Evolutionary conservation across 1,140 invertebrate species (phyloP).

Genomic region (Penaeus chinensis): DNA sequence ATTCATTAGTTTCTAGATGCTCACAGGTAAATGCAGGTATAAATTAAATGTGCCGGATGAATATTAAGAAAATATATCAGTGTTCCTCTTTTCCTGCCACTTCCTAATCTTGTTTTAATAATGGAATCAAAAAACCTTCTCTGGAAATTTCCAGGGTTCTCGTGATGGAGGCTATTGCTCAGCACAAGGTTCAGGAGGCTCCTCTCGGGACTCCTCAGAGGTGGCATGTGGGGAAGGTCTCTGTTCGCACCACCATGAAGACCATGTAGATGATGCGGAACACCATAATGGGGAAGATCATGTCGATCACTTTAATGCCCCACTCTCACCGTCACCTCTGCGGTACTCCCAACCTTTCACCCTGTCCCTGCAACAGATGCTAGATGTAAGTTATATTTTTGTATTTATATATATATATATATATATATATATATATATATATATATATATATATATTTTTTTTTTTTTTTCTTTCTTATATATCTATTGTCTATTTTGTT

Average conservation of each 20-base stretch:
- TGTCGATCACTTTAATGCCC: conserved; percentile 25
- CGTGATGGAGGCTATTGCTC: conserved; percentile 59
- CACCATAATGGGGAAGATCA: conserved; percentile 11
- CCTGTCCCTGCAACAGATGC: conserved; percentile 67
- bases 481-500: no score
- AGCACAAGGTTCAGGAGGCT: conserved; percentile 76
- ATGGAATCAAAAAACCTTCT: not conserved
- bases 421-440: not conserved
- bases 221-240: conserved; percentile 62
- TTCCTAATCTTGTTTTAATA: no score
- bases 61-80: no score
- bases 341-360: conserved; percentile 37
- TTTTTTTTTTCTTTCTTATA: no score
- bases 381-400: conserved; percentile 65
- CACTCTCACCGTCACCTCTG: conserved; percentile 28
- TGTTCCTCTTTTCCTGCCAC: no score
- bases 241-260: conserved; percentile 56
- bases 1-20: conserved; percentile 57
- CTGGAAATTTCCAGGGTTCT: conserved; percentile 35
- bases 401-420: not conserved
- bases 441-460: not conserved
- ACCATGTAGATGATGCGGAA: conserved; percentile 39
- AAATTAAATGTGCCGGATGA: no score
- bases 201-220: conserved; percentile 83
- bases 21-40: conserved; percentile 32